These are phyloP conservation scores for Candidula unifasciata DNA, from an alignment of 2,888 invertebrate species.

Conservation along the genomic window DNA sequence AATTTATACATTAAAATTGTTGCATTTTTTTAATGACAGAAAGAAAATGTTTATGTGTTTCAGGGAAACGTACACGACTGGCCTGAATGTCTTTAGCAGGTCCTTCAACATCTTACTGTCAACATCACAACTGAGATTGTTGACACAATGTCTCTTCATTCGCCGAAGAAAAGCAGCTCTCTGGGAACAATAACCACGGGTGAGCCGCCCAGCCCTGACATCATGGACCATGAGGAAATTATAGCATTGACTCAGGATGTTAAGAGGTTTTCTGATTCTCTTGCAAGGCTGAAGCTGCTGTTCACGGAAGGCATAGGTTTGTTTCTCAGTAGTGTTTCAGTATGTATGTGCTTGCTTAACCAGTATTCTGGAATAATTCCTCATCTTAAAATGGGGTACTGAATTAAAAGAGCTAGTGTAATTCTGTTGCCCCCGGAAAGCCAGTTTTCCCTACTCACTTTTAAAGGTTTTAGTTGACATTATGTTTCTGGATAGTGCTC, in stretches of 20 bases:
- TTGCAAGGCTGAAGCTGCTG: conserved; percentile 78
- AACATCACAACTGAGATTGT: not conserved
- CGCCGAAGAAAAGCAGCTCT: conserved; percentile 61
- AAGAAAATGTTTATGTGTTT: not conserved
- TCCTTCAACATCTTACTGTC: conserved; percentile 21
- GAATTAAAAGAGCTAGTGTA: too few relatives aligned
- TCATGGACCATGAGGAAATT: conserved; percentile 79
- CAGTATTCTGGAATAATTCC: not conserved
- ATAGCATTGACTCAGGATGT: conserved; percentile 79
- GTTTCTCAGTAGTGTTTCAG: not conserved
- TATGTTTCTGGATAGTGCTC: too few relatives aligned
- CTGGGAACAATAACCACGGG: conserved; percentile 71
- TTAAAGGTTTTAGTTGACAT: too few relatives aligned
- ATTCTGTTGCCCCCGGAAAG: too few relatives aligned
- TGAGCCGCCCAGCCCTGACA: conserved; percentile 73
- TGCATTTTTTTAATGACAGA: too few relatives aligned
- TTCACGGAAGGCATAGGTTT: conserved; percentile 77
- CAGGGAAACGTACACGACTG: conserved; percentile 4
- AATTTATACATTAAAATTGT: too few relatives aligned
- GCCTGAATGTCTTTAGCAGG: not conserved
- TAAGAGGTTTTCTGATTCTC: conserved; percentile 79
- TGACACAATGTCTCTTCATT: conserved; percentile 48
- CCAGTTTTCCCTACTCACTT: too few relatives aligned
- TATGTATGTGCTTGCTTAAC: not conserved
- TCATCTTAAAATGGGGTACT: too few relatives aligned